A percentile compares a stretch with the other conserved stretches of the same genome.
Evolutionary conservation across 2,888 invertebrate genomes (phyloP).

Genomic region (Polyommatus icarus): DNA sequence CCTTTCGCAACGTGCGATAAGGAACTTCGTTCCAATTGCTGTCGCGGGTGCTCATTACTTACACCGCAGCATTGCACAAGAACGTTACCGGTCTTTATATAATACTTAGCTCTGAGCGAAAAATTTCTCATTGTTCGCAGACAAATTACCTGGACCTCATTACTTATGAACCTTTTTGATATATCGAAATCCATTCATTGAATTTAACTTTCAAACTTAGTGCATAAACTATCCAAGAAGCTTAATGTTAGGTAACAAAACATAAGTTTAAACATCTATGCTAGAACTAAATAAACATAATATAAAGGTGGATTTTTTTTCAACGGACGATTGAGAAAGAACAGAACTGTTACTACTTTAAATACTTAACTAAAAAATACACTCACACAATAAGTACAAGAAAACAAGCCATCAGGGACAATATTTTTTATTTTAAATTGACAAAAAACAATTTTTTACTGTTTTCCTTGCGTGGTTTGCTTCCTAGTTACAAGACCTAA

Average conservation of each 20-base stretch:
- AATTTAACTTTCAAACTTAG: slow-evolving; percentile 3
- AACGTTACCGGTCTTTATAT: slow-evolving; percentile 54
- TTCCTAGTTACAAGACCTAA: too few species aligned
- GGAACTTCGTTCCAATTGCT: too few species aligned
- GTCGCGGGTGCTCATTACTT: slow-evolving; percentile 41
- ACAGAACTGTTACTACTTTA: too few species aligned
- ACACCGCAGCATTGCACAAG: slow-evolving; percentile 49
- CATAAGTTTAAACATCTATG: not conserved
- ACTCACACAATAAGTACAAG: too few species aligned
- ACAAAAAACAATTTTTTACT: too few species aligned
- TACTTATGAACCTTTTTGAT: not conserved
- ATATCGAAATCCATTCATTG: not conserved
- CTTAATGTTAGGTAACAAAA: not conserved
- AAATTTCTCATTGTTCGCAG: slow-evolving; percentile 70
- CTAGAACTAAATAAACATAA: not conserved
- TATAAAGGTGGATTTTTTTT: too few species aligned
- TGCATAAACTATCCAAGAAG: not conserved
- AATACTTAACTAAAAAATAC: too few species aligned
- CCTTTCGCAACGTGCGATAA: too few species aligned
- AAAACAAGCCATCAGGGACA: too few species aligned
- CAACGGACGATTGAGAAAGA: too few species aligned
- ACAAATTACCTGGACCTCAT: slow-evolving; percentile 59
- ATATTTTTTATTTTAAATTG: too few species aligned
- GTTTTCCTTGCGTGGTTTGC: too few species aligned
- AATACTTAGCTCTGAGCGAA: slow-evolving; percentile 65